Evolutionary conservation across 2,797 vertebrate species (phyloP).

Genomic region (Microcaecilia unicolor): DNA sequence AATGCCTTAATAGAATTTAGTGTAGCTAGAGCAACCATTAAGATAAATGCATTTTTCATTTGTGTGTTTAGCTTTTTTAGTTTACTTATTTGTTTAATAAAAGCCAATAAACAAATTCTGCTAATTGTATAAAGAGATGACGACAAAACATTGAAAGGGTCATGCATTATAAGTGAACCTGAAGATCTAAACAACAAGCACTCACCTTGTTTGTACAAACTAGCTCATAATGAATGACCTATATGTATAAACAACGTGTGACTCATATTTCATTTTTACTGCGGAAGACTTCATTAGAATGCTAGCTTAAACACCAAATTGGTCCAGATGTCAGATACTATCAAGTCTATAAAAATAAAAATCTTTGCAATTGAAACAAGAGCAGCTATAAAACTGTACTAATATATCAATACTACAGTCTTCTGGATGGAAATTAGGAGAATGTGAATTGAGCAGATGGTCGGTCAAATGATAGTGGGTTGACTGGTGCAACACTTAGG

Average conservation of each 20-base stretch:
- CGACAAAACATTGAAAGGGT: not conserved
- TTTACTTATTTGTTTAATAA: too few relatives aligned
- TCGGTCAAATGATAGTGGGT: too few relatives aligned
- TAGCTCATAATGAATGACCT: not conserved
- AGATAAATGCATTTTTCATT: too few relatives aligned
- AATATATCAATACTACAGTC: not conserved
- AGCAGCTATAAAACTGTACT: conserved; percentile 3
- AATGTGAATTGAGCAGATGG: too few relatives aligned
- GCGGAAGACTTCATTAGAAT: not conserved
- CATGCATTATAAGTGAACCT: accelerated
- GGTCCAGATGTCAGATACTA: not conserved
- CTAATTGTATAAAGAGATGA: not conserved
- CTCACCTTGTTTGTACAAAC: not conserved
- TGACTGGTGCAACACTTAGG: too few relatives aligned
- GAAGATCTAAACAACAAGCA: accelerated
- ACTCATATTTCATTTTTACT: not conserved
- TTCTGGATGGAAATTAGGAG: too few relatives aligned
- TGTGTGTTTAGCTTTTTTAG: too few relatives aligned
- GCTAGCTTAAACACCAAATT: not conserved
- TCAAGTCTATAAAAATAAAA: not conserved
- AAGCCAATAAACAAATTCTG: conserved; percentile 2
- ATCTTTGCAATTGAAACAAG: conserved; percentile 13
- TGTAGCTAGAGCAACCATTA: too few relatives aligned
- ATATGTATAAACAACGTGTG: not conserved
- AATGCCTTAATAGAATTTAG: too few relatives aligned